Evolutionary conservation across 2,888 invertebrate genomes (phyloP), one percentile per base, ranked within the genome.

Genomic region (Cepaea hortensis): DNA sequence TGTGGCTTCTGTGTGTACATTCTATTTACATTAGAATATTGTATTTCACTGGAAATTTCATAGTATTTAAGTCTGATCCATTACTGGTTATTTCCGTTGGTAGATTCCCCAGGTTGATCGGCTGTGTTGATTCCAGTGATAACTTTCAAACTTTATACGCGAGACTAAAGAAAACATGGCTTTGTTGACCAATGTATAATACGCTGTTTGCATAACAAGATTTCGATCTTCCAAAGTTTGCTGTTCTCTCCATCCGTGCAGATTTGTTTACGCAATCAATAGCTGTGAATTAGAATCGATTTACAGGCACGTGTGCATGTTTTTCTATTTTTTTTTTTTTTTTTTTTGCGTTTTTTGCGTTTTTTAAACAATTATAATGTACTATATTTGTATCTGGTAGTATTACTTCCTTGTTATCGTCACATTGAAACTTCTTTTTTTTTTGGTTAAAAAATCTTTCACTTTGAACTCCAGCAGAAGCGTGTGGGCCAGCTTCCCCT

Each of bases 181-280:
- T 70, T 23, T 81, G 70, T 72, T 70, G n/a, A 35, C 70, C 82
- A 18, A 55, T 35, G 73, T 82, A 82, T 72, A 83, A 83, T 61
- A n/a, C 73, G 73, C 3, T 73, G 73, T 83, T 73, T 73, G 55
- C 61, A 61, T 50, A n/a, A 18, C 23, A 35, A 61, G 73, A 48
- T 48, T 61, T 83, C 83, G 61, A 83, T 73, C 46, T 83, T 6
- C n/a, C 9, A 62, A 55, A 18, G 23, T 73, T 55, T 73, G 61
- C 73, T 72, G 20, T 55, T 20, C 50, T 50, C 50, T 70, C 35
- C 68, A 70, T 11, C 81, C 48, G 68, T 81, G 48, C 68, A 81
- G 68, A 81, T 81, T 46, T 81, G 46, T 48, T 81, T 70, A 79
- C 23, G 15, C 79, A 79, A 79, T 79, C 79, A 79, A 79, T 79